Percentiles rank a stretch among this genome's conserved stretches.
Conservation (phyloP, 2,888 invertebrate species). For the Noctua janthe region DNA sequence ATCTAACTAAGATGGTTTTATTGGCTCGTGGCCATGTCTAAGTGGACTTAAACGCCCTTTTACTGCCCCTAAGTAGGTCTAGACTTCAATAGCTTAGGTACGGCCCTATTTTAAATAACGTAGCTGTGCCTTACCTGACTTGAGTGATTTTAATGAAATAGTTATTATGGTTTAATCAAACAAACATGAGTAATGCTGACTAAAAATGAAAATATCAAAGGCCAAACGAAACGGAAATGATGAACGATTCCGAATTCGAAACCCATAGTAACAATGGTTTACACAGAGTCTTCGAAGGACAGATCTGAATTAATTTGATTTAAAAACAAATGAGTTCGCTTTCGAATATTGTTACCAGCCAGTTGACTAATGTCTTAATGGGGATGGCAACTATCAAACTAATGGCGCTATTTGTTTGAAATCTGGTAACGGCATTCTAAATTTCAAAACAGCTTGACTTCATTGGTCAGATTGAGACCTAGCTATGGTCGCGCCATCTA, state of each 20-base stretch:
- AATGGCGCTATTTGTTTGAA: too few relatives aligned
- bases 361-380: not conserved
- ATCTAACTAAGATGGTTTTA: constrained; percentile 8
- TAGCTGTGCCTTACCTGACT: not conserved
- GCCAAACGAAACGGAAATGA: not conserved
- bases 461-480: too few relatives aligned
- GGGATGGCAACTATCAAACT: too few relatives aligned
- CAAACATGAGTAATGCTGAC: not conserved
- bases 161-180: not conserved
- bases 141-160: not conserved
- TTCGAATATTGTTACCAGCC: not conserved
- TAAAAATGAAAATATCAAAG: not conserved
- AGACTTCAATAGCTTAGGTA: not conserved
- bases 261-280: not conserved
- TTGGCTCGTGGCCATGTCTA: constrained; percentile 3
- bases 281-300: not conserved
- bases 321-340: not conserved
- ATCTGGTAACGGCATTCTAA: too few relatives aligned
- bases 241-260: not conserved
- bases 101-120: not conserved
- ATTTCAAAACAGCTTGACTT: too few relatives aligned
- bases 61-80: not conserved
- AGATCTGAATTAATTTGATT: not conserved
- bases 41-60: not conserved
- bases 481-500: too few relatives aligned